phyloP scores from a whole-genome alignment of 2,113 vertebrate species.

The Oreochromis niloticus region DNA sequence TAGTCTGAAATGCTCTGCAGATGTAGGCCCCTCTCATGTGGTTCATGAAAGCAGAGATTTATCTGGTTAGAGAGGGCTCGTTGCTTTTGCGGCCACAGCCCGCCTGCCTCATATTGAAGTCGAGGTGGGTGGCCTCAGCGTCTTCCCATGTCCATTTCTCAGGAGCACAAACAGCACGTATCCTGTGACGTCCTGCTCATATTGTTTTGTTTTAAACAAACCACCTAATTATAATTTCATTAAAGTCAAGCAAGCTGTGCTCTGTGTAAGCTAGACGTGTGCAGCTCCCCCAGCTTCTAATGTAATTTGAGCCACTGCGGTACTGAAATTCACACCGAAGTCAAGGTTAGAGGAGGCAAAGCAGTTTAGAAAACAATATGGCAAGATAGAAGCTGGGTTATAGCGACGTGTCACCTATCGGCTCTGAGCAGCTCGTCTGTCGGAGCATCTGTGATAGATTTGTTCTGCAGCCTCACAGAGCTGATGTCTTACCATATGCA shows the following conservation, averaged over 20 bases:
- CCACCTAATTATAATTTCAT: constrained; percentile 28
- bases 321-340: neutral
- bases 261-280: neutral
- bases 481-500: constrained; percentile 19
- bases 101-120: constrained; percentile 20
- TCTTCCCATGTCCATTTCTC: constrained; percentile 33
- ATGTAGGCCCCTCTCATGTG: constrained; percentile 65
- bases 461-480: constrained; percentile 28
- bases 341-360: constrained; percentile 21
- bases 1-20: constrained; percentile 64
- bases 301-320: constrained; percentile 7
- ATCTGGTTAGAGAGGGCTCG: constrained; percentile 49
- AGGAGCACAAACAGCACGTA: constrained; percentile 38
- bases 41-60: constrained; percentile 67
- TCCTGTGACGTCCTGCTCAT: constrained; percentile 8
- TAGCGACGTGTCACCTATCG: neutral
- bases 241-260: neutral
- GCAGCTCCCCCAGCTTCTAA: neutral
- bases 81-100: constrained; percentile 41
- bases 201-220: constrained; percentile 33
- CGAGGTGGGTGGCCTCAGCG: constrained; percentile 54
- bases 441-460: constrained; percentile 44
- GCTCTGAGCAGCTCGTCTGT: constrained; percentile 9
- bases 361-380: constrained; percentile 5
- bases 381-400: constrained; percentile 1